Percentiles rank a stretch among this genome's conserved stretches.
Evolutionary conservation across 1,140 invertebrate species (phyloP).

Genomic region (Drosophila sp.): DNA sequence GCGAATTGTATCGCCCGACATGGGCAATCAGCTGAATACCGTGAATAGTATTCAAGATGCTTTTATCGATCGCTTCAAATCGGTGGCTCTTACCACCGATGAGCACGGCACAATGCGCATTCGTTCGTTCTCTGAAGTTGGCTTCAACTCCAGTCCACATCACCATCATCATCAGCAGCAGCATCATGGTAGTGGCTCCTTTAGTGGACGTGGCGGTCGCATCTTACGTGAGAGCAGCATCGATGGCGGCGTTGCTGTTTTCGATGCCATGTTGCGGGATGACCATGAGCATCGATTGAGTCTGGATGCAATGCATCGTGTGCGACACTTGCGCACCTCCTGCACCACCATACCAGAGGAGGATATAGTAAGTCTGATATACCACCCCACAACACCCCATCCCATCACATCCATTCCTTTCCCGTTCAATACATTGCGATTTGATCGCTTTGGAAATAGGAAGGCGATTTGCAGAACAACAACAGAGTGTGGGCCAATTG

Average conservation of each 20-base stretch:
- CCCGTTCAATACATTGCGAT: background rate
- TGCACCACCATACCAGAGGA: slow-evolving; percentile 82
- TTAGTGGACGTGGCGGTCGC: slow-evolving; percentile 68
- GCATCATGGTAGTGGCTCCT: slow-evolving; percentile 43
- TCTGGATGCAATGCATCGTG: slow-evolving; percentile 71
- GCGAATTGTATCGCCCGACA: slow-evolving; percentile 22
- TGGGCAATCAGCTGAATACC: slow-evolving; percentile 76
- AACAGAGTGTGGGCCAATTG: background rate
- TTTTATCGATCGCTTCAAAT: slow-evolving; percentile 80
- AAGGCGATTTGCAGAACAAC: background rate
- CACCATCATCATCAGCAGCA: slow-evolving; percentile 41
- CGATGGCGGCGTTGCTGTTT: slow-evolving; percentile 72
- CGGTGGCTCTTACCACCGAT: slow-evolving; percentile 75
- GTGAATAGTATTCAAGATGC: slow-evolving; percentile 77
- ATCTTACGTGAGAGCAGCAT: slow-evolving; percentile 73
- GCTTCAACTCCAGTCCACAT: slow-evolving; percentile 52
- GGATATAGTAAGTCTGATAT: slow-evolving; percentile 68
- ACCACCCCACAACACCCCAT: no score
- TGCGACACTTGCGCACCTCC: slow-evolving; percentile 77
- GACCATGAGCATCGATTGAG: slow-evolving; percentile 78
- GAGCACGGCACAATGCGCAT: slow-evolving; percentile 78
- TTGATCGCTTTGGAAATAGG: background rate
- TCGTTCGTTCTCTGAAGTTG: slow-evolving; percentile 77
- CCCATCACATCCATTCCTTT: no score
- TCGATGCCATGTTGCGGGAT: slow-evolving; percentile 63